These are phyloP conservation scores for Epizoanthus rinbou DNA, from an alignment of 92 coral and sea anemone genomes.

Conservation along the genomic window DNA sequence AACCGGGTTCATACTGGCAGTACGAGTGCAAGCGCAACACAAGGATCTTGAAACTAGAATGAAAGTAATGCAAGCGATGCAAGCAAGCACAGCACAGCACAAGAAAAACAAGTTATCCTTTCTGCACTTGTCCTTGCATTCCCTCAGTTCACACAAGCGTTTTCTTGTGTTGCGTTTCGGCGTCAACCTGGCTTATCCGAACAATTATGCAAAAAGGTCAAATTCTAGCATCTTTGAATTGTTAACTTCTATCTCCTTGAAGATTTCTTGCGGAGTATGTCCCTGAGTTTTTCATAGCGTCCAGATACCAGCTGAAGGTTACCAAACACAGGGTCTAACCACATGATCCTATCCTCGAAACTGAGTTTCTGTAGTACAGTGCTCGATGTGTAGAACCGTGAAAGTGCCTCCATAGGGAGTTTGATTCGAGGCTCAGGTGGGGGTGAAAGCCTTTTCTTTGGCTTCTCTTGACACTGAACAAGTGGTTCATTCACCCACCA, in stretches of 20 bases:
- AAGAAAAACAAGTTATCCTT: no score
- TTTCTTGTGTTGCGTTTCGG: no score
- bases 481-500: conserved; percentile 95
- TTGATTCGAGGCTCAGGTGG: conserved; percentile 86
- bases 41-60: no score
- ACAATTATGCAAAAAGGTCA: background rate
- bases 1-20: no score
- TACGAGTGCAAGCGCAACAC: no score
- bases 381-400: conserved; percentile 87
- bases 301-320: conserved; percentile 93
- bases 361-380: conserved; percentile 80
- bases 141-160: no score
- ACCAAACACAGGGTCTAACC: conserved; percentile 98
- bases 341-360: conserved; percentile 89
- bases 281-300: conserved; percentile 84
- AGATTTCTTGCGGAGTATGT: conserved; percentile 63
- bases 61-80: no score
- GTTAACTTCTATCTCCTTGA: conserved; percentile 9
- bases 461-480: conserved; percentile 35
- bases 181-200: no score
- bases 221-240: background rate
- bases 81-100: no score
- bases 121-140: no score
- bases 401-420: conserved; percentile 87
- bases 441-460: conserved; percentile 58